phyloP scores from a whole-genome alignment of 2,797 vertebrate species.

The Rhabdophis nuchalis region DNA sequence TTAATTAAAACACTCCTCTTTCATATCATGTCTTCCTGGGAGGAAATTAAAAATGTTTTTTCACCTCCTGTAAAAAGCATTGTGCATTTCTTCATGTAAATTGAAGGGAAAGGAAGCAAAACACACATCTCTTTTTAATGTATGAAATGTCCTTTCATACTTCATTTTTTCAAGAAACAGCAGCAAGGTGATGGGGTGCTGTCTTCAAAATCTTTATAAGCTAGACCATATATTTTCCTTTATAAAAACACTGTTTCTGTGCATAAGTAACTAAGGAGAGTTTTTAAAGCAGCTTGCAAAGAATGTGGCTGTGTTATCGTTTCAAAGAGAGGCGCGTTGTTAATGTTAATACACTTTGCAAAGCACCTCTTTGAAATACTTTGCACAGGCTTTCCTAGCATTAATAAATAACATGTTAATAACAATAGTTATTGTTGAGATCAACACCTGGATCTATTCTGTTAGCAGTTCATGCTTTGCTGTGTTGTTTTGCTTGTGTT shows the following conservation, averaged over 20 bases:
- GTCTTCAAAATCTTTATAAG: background rate
- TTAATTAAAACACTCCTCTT: background rate
- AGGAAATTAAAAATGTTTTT: background rate
- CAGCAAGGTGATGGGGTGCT: background rate
- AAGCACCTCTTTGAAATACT: background rate
- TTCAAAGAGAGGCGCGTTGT: background rate
- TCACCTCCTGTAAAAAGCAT: background rate
- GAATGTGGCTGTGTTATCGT: background rate
- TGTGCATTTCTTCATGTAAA: background rate
- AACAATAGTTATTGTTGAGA: background rate
- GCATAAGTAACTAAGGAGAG: background rate
- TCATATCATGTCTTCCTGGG: background rate
- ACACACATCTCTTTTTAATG: background rate
- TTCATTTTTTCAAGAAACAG: background rate
- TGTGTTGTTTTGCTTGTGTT: background rate
- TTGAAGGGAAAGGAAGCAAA: background rate
- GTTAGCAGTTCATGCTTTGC: background rate
- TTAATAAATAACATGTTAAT: background rate
- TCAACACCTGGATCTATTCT: background rate
- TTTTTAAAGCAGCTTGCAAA: background rate
- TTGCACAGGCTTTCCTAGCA: background rate
- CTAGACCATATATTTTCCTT: background rate
- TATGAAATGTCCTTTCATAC: background rate
- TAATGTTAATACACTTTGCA: background rate
- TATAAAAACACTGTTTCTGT: background rate